Evolutionary conservation across 1,140 invertebrate genomes (phyloP).

Genomic region (Drosophila rhopaloa): DNA sequence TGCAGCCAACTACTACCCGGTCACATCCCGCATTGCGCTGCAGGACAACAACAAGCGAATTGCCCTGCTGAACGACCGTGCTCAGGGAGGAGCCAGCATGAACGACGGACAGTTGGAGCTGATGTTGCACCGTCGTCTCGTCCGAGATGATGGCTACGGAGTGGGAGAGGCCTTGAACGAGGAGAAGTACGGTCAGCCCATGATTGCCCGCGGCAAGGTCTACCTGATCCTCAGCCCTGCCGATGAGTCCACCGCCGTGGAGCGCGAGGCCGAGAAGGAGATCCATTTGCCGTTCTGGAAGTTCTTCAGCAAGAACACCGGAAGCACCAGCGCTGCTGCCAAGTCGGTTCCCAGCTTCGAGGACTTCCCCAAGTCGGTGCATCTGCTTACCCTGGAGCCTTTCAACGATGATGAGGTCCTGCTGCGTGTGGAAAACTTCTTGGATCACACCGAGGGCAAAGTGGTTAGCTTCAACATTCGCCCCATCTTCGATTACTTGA

Average conservation of each 20-base stretch:
- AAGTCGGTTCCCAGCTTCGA: conserved; percentile 54
- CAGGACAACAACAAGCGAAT: conserved; percentile 85
- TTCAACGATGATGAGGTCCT: conserved; percentile 90
- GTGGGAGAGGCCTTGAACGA: conserved; percentile 97
- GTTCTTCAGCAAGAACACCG: conserved; percentile 79
- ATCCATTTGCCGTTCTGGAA: conserved; percentile 73
- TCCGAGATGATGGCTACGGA: conserved; percentile 96
- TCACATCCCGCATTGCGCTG: conserved; percentile 93
- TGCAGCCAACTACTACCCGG: conserved; percentile 96
- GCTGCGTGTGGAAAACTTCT: conserved; percentile 94
- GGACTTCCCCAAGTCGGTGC: conserved; percentile 89
- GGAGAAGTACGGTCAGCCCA: conserved; percentile 89
- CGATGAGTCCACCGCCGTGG: conserved; percentile 37
- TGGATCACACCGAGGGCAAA: conserved; percentile 91
- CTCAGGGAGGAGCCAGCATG: conserved; percentile 94
- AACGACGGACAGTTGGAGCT: conserved; percentile 90
- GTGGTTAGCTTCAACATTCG: conserved; percentile 68
- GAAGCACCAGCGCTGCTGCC: conserved; percentile 63
- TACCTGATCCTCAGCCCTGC: conserved; percentile 86
- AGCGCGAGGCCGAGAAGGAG: conserved; percentile 59
- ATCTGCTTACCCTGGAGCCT: conserved; percentile 94
- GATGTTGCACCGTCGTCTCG: conserved; percentile 94
- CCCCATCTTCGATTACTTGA: conserved; percentile 56
- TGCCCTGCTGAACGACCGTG: conserved; percentile 92
- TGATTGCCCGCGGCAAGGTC: conserved; percentile 93